phyloP scores from a whole-genome alignment of 2,888 invertebrate species.

The Plemyria rubiginata region DNA sequence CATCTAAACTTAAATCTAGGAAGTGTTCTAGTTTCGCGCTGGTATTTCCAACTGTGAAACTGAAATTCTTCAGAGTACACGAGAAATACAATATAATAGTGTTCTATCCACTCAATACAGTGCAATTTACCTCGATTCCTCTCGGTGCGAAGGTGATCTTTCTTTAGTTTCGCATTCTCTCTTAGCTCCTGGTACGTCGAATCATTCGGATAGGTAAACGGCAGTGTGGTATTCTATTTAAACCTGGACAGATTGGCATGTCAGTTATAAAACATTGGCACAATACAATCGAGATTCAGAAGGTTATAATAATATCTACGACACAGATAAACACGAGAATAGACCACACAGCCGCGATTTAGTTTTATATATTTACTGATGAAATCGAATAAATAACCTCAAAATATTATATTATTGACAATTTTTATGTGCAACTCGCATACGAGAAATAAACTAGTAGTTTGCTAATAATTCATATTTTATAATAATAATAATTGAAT shows the following conservation, averaged over 20 bases:
- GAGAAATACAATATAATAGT: constrained; percentile 37
- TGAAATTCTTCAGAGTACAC: constrained; percentile 28
- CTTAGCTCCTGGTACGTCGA: constrained; percentile 70
- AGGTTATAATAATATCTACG: constrained; percentile 41
- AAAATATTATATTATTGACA: constrained; percentile 53
- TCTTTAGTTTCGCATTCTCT: constrained; percentile 56
- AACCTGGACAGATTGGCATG: constrained; percentile 82
- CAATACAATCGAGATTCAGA: constrained; percentile 53
- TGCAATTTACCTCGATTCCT: constrained; percentile 79
- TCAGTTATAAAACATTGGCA: constrained; percentile 70
- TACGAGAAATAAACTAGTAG: constrained; percentile 69
- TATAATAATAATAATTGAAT: constrained; percentile 13
- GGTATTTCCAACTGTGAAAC: constrained; percentile 23
- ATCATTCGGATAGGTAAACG: constrained; percentile 66
- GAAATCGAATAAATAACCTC: constrained; percentile 51
- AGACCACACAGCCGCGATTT: constrained; percentile 71
- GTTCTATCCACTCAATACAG: constrained; percentile 68
- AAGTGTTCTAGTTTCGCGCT: constrained; percentile 24
- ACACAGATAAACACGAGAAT: constrained; percentile 44
- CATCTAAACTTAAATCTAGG: constrained; percentile 38
- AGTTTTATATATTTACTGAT: constrained; percentile 29
- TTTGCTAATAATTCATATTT: constrained; percentile 21
- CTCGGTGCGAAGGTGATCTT: constrained; percentile 63
- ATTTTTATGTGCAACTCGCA: constrained; percentile 55
- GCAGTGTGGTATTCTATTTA: constrained; percentile 79